These are phyloP conservation scores for Sterrhoptilus dennistouni DNA, from an alignment of 2,113 vertebrate species.

Conservation along the genomic window DNA sequence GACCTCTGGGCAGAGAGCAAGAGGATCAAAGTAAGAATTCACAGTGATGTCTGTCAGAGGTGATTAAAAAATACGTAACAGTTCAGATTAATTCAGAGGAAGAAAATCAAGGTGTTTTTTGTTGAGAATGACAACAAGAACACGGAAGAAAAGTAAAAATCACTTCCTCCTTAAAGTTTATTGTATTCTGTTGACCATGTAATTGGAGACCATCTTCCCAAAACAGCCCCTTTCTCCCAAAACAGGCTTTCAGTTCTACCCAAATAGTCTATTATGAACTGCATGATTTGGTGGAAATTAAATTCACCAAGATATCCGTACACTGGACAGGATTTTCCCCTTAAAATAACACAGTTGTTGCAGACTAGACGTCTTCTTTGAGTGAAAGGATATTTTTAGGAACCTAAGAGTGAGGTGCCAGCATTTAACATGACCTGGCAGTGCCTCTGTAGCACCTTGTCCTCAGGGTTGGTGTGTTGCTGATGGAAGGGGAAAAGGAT, in stretches of 20 bases:
- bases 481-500: not conserved
- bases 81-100: not conserved
- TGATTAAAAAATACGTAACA: not conserved
- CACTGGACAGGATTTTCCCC: not conserved
- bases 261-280: not conserved
- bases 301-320: not conserved
- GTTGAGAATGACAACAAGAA: not conserved
- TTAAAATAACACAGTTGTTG: not conserved
- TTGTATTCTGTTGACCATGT: not conserved
- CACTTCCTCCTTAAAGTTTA: not conserved
- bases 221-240: not conserved
- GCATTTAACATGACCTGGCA: not conserved
- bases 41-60: not conserved
- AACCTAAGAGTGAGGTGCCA: not conserved
- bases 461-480: accelerated
- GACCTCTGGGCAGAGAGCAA: not conserved
- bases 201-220: not conserved
- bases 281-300: accelerated
- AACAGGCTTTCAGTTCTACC: not conserved
- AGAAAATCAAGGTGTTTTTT: not conserved
- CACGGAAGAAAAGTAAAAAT: not conserved
- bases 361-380: not conserved
- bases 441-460: not conserved
- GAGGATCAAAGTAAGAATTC: not conserved
- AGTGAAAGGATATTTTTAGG: not conserved